phyloP scores from a whole-genome alignment of 2,888 invertebrate species.

The Bellardia pandia region DNA sequence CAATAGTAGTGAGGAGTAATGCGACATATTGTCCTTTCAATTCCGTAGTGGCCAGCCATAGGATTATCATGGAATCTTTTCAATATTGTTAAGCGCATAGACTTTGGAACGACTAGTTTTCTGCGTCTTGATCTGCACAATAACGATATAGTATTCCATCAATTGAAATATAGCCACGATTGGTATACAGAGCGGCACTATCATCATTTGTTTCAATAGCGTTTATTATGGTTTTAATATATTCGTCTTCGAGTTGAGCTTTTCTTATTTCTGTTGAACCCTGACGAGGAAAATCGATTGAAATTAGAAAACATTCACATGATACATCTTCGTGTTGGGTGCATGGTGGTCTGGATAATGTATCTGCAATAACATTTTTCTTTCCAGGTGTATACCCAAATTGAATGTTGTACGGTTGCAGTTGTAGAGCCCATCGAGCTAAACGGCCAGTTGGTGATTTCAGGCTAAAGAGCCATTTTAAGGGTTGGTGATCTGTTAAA shows the following conservation, averaged over 20 bases:
- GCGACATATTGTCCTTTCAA: conserved; percentile 33
- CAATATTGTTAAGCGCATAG: conserved; percentile 28
- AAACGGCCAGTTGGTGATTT: conserved; percentile 71
- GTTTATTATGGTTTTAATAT: conserved; percentile 48
- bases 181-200: too few relatives aligned
- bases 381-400: conserved; percentile 80
- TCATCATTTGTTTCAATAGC: conserved; percentile 51
- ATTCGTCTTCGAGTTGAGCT: too few relatives aligned
- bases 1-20: conserved; percentile 12
- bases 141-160: too few relatives aligned
- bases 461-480: too few relatives aligned
- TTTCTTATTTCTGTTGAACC: too few relatives aligned
- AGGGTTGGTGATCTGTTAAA: too few relatives aligned
- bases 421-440: conserved; percentile 82
- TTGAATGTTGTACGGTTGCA: conserved; percentile 78
- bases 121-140: conserved; percentile 52
- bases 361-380: conserved; percentile 76
- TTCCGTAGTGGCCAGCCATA: conserved; percentile 51
- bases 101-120: conserved; percentile 49
- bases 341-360: not conserved
- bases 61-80: conserved; percentile 45
- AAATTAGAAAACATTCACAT: conserved; percentile 45
- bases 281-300: conserved; percentile 13
- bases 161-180: too few relatives aligned
- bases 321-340: conserved; percentile 19